Evolutionary conservation across 2,113 vertebrate genomes (phyloP).

Genomic region (Chaetops frenatus): DNA sequence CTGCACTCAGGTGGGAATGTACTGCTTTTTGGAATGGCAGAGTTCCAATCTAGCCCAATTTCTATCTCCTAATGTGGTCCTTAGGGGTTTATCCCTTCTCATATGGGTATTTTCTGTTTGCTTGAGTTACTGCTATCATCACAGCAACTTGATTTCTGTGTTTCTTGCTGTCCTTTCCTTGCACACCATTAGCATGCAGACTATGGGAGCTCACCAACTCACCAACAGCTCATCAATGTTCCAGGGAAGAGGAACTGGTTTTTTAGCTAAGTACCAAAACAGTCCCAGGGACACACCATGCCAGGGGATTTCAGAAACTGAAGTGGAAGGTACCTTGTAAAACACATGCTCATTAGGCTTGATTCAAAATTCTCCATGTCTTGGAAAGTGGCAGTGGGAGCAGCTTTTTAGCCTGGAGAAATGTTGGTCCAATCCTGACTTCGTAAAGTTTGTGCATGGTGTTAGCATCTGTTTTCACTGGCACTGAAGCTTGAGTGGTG

Average conservation of each 20-base stretch:
- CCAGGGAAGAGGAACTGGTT: neutral
- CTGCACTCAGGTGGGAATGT: neutral
- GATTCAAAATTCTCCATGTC: neutral
- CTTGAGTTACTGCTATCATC: neutral
- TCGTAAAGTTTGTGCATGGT: neutral
- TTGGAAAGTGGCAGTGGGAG: neutral
- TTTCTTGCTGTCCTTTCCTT: neutral
- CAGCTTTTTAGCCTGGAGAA: constrained; percentile 20
- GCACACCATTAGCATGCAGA: too few relatives aligned
- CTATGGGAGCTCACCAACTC: neutral
- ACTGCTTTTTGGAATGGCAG: neutral
- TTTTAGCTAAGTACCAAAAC: neutral
- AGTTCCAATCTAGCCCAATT: accelerated
- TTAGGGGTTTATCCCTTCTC: neutral
- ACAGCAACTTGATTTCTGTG: neutral
- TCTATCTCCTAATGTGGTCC: neutral
- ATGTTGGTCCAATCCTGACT: neutral
- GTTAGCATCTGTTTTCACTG: neutral
- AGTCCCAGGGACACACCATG: neutral
- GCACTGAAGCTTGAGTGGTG: neutral
- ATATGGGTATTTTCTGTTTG: accelerated
- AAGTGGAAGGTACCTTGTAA: neutral
- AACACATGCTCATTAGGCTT: neutral
- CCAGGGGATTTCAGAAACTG: neutral
- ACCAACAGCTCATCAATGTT: neutral